A percentile compares a stretch with the other conserved stretches of the same genome.
phyloP scores from a whole-genome alignment of 2,888 invertebrate species.

The Coelopa pilipes region DNA sequence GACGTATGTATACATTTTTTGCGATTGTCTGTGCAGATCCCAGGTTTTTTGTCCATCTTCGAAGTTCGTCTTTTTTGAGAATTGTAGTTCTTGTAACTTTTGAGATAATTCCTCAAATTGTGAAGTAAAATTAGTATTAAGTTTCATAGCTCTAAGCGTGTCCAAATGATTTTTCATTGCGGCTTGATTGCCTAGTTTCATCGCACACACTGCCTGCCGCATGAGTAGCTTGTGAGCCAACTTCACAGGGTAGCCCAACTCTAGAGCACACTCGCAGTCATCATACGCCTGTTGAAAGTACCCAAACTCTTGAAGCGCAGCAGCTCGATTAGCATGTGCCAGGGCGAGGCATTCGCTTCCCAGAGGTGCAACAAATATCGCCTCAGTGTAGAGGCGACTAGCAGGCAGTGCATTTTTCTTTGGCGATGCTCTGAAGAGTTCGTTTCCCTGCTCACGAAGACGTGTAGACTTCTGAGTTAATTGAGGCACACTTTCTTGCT shows the following conservation, averaged over 20 bases:
- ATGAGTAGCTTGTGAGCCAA: constrained; percentile 53
- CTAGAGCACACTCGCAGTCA: constrained; percentile 59
- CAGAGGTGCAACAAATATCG: constrained; percentile 55
- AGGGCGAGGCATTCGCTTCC: constrained; percentile 50
- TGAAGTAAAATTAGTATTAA: constrained; percentile 46
- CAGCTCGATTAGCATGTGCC: constrained; percentile 62
- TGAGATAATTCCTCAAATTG: constrained; percentile 44
- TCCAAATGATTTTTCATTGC: constrained; percentile 45
- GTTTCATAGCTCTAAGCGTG: constrained; percentile 37
- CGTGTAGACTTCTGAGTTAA: constrained; percentile 41
- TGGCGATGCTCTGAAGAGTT: constrained; percentile 38
- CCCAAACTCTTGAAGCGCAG: constrained; percentile 58
- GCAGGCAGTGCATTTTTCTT: constrained; percentile 49
- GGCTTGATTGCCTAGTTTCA: constrained; percentile 44
- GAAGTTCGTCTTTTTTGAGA: not conserved
- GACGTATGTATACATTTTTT: not conserved
- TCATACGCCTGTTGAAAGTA: constrained; percentile 59
- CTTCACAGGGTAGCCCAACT: constrained; percentile 51
- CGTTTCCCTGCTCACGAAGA: constrained; percentile 56
- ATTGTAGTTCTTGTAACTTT: constrained; percentile 23
- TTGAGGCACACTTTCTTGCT: constrained; percentile 28
- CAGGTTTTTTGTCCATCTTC: not conserved
- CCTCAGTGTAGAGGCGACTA: constrained; percentile 56
- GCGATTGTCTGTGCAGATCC: not conserved
- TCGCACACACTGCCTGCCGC: constrained; percentile 55